Conservation (phyloP, 2,113 vertebrate genomes). For the Todiramphus chloris region DNA sequence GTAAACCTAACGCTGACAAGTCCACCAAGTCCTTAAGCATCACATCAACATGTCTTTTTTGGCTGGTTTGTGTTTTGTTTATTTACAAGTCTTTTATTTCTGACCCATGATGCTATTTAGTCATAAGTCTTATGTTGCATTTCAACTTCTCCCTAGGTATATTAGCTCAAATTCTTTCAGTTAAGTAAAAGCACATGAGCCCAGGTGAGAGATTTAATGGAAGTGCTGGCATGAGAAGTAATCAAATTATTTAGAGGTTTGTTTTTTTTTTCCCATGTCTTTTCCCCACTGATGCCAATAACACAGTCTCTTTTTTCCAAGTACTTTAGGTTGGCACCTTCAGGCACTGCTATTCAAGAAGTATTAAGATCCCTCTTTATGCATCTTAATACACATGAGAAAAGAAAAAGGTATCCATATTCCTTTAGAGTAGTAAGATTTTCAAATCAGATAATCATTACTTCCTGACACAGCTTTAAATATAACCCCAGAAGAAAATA, state of each 20-base stretch:
- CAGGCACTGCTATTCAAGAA: not conserved
- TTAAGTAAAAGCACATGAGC: not conserved
- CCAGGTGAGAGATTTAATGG: conserved; percentile 8
- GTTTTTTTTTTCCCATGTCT: conserved; percentile 1
- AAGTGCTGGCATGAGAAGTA: not conserved
- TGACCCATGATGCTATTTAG: not conserved
- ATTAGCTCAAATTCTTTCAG: not conserved
- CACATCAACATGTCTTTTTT: fast-evolving
- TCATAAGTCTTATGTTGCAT: not conserved
- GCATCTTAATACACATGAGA: not conserved
- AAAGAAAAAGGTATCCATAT: not conserved
- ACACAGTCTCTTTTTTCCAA: conserved; percentile 11
- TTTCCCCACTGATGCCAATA: not conserved
- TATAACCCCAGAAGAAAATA: not conserved
- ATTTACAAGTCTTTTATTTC: not conserved
- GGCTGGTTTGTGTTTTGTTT: not conserved
- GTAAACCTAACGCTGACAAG: not conserved
- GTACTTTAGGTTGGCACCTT: not conserved
- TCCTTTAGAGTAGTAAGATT: not conserved
- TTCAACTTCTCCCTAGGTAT: not conserved
- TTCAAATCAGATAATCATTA: not conserved
- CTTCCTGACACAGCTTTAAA: not conserved
- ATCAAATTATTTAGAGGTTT: conserved; percentile 19
- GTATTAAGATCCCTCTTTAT: not conserved
- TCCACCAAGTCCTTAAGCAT: not conserved